Evolutionary conservation across 1,140 invertebrate genomes (phyloP), one percentile per base, ranked within the genome.

Genomic region (Bombus waltoni): DNA sequence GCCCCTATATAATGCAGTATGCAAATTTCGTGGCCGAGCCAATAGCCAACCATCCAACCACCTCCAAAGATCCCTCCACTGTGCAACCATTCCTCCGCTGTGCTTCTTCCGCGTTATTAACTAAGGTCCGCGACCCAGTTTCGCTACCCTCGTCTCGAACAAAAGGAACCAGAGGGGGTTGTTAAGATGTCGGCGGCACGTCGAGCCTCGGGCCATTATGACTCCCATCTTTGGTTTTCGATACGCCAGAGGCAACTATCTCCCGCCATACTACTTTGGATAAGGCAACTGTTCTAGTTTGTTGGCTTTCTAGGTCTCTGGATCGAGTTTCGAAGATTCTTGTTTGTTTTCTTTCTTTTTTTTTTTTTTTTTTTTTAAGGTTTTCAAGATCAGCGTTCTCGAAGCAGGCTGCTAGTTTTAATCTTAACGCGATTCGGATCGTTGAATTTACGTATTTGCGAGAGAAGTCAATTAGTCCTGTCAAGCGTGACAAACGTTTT

Each of bases 101-200:
- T 59, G 47, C 71, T 78, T 83, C 83, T 81, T 91, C 81, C 72
- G 40, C 84, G 74, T 87, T 90, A 87, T 91, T 90, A 90, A 87
- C 85, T 79, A 89, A 89, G 80, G 83, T 88, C 66, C 83, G 57
- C 91, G 90, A 91, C 91, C 90, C 66, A 91, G 77, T 92, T 92
- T 89, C 88, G 35, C 42, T 15, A 62, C 53, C 25, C 44, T 87
- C 73, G 77, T 53, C 76, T 87, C 32, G 53, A 88, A 90, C 88
- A 89, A 72, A 89, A 91, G 79, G 87, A 85, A 44, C 47, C 84
- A 18, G 57, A 77, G 86, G n/a, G 38, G n/a, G 65, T 86, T 86
- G 87, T 90, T 88, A 89, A 83, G 84, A 92, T 84, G 79, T 85
- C 84, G 81, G 65, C 35, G 5, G 47, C 47, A 22, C 47, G 5